Percentiles rank a stretch among this genome's conserved stretches.
Evolutionary conservation across 2,113 vertebrate species (phyloP).

Genomic region (Planiliza haematocheilus): DNA sequence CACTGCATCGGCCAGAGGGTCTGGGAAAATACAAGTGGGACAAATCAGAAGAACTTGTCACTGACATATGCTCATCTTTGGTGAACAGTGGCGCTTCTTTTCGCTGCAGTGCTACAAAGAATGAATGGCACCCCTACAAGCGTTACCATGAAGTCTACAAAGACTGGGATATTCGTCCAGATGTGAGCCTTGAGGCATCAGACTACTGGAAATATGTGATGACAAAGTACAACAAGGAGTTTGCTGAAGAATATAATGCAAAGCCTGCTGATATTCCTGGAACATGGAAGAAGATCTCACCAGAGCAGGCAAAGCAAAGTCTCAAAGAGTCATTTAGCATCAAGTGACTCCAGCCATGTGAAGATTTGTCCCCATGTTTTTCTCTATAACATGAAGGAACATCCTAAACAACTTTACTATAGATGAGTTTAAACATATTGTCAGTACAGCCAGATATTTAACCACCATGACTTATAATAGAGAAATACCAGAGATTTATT

Average conservation of each 20-base stretch:
- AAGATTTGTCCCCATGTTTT: too few relatives aligned
- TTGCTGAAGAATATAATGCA: constrained; percentile 44
- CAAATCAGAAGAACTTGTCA: accelerated
- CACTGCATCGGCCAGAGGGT: constrained; percentile 65
- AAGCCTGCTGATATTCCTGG: constrained; percentile 63
- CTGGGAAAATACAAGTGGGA: accelerated
- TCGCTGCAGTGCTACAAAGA: accelerated
- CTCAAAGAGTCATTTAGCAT: constrained; percentile 64
- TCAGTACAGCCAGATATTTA: too few relatives aligned
- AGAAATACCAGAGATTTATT: too few relatives aligned
- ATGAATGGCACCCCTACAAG: constrained; percentile 28
- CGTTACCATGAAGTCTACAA: constrained; percentile 59
- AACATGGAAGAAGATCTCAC: constrained; percentile 55
- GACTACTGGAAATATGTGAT: constrained; percentile 82
- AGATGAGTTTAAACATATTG: too few relatives aligned
- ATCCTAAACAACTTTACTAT: too few relatives aligned
- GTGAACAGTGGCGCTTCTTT: neutral
- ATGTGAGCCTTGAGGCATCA: constrained; percentile 72
- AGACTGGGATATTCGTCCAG: constrained; percentile 79
- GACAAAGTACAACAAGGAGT: constrained; percentile 52
- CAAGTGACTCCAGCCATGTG: constrained; percentile 19
- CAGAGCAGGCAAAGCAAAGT: constrained; percentile 55
- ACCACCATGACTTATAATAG: too few relatives aligned
- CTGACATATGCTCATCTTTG: constrained; percentile 42
- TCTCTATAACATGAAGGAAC: too few relatives aligned